Percentiles rank a stretch among this genome's conserved stretches.
phyloP scores from a whole-genome alignment of 2,113 vertebrate genomes.

The Albula goreensis region DNA sequence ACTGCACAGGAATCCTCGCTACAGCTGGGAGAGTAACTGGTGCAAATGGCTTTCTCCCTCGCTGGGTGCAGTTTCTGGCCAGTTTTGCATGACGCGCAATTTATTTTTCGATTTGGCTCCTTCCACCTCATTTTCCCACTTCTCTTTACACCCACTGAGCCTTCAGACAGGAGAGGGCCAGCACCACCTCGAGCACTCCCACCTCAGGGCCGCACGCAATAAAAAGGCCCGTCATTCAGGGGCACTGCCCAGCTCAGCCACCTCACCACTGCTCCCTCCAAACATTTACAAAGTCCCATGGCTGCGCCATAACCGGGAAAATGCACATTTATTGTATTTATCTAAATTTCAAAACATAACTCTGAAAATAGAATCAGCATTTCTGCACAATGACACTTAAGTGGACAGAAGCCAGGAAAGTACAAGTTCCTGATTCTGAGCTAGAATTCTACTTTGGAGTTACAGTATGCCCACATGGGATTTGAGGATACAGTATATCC shows the following conservation, averaged over 20 bases:
- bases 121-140: conserved; percentile 14
- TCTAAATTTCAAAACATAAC: too few relatives aligned
- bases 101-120: conserved; percentile 14
- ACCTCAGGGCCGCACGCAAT: background rate
- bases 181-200: background rate
- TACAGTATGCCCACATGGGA: too few relatives aligned
- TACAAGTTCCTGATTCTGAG: too few relatives aligned
- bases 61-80: background rate
- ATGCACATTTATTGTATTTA: too few relatives aligned
- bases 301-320: too few relatives aligned
- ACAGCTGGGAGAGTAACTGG: conserved; percentile 1
- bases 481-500: too few relatives aligned
- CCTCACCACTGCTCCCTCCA: background rate
- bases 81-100: conserved; percentile 18
- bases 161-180: background rate
- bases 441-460: too few relatives aligned
- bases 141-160: background rate
- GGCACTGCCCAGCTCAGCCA: background rate
- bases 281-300: background rate
- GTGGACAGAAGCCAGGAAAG: too few relatives aligned
- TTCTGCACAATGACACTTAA: too few relatives aligned
- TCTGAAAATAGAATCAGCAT: too few relatives aligned
- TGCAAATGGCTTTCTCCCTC: conserved; percentile 2
- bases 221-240: too few relatives aligned
- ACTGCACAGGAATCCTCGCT: background rate